Conservation (phyloP, 2,888 invertebrate genomes). For the Amphimallon solstitiale region DNA sequence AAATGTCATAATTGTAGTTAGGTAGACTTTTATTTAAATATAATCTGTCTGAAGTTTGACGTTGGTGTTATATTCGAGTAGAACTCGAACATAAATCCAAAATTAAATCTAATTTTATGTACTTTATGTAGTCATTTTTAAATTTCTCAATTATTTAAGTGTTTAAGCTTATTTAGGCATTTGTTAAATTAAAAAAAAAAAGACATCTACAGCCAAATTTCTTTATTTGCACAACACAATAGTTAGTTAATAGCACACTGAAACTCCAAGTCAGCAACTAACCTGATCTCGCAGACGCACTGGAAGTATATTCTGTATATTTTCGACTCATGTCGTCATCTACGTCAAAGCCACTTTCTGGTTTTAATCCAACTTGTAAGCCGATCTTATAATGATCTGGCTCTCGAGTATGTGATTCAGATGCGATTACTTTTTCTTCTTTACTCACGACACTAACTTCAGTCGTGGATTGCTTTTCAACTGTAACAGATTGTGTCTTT, state of each 20-base stretch:
- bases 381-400: constrained; percentile 43
- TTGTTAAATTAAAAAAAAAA: constrained; percentile 4
- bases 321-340: constrained; percentile 57
- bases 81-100: no score
- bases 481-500: constrained; percentile 18
- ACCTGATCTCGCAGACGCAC: constrained; percentile 53
- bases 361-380: constrained; percentile 38
- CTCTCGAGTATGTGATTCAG: constrained; percentile 52
- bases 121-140: no score
- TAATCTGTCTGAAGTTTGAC: no score
- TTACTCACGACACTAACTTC: constrained; percentile 28
- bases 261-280: constrained; percentile 40
- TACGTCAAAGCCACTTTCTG: constrained; percentile 35
- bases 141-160: no score
- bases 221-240: background rate
- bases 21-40: no score
- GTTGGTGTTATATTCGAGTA: no score
- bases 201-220: constrained; percentile 20
- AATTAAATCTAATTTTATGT: no score
- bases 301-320: constrained; percentile 52
- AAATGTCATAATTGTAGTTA: no score
- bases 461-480: constrained; percentile 30
- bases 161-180: background rate
- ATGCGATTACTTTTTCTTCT: constrained; percentile 50
- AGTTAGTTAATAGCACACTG: background rate